Conservation (phyloP, 2,113 vertebrate species). For the Pygoscelis antarcticus region DNA sequence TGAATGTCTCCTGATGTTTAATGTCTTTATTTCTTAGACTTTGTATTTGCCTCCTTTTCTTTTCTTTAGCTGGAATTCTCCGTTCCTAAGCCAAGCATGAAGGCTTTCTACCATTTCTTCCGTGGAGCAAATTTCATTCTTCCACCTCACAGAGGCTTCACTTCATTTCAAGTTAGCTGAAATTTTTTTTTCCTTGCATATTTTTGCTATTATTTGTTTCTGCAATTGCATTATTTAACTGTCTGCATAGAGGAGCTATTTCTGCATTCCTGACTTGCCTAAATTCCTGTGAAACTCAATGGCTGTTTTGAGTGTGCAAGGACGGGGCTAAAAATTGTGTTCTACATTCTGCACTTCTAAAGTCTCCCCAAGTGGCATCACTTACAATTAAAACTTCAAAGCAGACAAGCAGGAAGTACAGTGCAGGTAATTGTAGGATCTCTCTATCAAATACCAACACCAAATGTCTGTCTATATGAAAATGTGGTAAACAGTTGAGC, state of each 20-base stretch:
- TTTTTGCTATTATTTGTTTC: neutral
- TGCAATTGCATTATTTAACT: neutral
- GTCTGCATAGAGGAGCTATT: neutral
- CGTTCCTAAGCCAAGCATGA: neutral
- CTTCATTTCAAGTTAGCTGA: neutral
- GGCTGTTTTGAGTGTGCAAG: neutral
- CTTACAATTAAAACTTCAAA: neutral
- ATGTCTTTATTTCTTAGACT: neutral
- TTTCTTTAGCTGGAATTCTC: neutral
- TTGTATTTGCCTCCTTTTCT: neutral
- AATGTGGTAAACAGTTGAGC: constrained; percentile 27
- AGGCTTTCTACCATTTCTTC: neutral
- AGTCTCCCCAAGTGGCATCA: neutral
- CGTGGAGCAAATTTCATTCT: neutral
- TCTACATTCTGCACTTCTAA: neutral
- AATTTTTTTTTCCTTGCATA: neutral
- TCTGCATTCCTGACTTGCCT: neutral
- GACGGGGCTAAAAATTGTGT: neutral
- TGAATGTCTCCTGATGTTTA: neutral
- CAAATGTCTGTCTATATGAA: constrained; percentile 6
- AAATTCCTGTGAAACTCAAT: neutral
- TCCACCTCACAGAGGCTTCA: neutral
- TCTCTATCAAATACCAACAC: neutral
- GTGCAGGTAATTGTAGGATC: constrained; percentile 32
- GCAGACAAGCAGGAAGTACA: neutral